Conservation (phyloP, 2,797 vertebrate species). For the Sebastes alutus region DNA sequence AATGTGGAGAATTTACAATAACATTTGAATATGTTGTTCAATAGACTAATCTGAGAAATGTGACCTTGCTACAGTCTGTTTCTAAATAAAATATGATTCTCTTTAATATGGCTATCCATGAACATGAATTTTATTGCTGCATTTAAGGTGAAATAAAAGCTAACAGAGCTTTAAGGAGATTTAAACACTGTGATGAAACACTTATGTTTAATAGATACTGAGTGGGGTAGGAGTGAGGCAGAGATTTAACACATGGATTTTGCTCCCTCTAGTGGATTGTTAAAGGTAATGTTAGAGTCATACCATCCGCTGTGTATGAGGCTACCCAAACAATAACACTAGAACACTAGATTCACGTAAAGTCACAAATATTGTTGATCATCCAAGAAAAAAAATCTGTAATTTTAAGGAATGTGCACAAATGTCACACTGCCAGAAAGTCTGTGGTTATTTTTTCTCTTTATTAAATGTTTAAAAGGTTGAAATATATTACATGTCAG, state of each 20-base stretch:
- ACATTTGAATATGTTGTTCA: neutral
- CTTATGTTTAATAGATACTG: neutral
- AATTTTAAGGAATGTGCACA: neutral
- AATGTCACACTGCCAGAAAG: neutral
- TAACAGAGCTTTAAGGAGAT: neutral
- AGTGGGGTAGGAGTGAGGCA: neutral
- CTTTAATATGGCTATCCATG: neutral
- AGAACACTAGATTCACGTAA: neutral
- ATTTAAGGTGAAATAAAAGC: neutral
- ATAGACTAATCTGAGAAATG: neutral
- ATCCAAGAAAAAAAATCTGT: neutral
- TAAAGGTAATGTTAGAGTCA: neutral
- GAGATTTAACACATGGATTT: conserved; percentile 5
- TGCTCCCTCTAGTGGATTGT: conserved; percentile 70
- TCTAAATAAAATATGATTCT: conserved; percentile 40
- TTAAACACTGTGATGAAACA: neutral
- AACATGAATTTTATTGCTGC: neutral
- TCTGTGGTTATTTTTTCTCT: neutral
- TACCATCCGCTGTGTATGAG: neutral
- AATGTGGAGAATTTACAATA: neutral
- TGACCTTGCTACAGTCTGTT: neutral
- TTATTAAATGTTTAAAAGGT: neutral
- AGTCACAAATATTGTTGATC: neutral
- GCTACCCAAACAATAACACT: neutral
- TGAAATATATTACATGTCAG: neutral